Conservation (phyloP, 2,797 vertebrate genomes). For the Semotilus atromaculatus region DNA sequence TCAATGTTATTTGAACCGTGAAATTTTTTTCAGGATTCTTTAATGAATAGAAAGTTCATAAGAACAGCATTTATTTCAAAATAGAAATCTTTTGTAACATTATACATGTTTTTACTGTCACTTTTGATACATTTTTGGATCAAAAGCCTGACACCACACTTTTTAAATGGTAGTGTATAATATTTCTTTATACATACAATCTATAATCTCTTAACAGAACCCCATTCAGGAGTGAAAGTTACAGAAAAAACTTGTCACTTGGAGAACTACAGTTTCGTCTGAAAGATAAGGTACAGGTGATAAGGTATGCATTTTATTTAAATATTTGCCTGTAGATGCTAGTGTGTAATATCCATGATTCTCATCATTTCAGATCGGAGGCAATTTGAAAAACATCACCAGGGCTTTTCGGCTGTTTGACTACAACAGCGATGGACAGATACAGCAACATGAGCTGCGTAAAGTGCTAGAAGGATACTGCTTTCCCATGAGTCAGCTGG, state of each 20-base stretch:
- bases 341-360: not conserved
- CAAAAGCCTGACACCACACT: no score
- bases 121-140: not conserved
- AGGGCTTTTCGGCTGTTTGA: constrained; percentile 73
- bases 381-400: constrained; percentile 69
- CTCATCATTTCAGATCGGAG: constrained; percentile 65
- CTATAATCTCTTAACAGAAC: constrained; percentile 40
- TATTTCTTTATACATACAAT: not conserved
- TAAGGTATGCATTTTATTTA: not conserved
- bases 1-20: not conserved
- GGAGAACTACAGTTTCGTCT: constrained; percentile 55
- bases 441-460: constrained; percentile 62
- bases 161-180: not conserved
- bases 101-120: not conserved
- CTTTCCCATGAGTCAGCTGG: constrained; percentile 67
- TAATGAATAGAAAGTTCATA: not conserved
- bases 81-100: not conserved
- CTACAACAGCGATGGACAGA: constrained; percentile 65
- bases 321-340: not conserved
- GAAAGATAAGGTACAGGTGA: constrained; percentile 51
- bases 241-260: constrained; percentile 31
- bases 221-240: constrained; percentile 11
- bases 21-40: not conserved
- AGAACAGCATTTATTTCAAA: no score
- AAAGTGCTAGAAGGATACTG: constrained; percentile 71